Evolutionary conservation across 2,888 invertebrate genomes (phyloP).

Genomic region (Mythimna pallens): DNA sequence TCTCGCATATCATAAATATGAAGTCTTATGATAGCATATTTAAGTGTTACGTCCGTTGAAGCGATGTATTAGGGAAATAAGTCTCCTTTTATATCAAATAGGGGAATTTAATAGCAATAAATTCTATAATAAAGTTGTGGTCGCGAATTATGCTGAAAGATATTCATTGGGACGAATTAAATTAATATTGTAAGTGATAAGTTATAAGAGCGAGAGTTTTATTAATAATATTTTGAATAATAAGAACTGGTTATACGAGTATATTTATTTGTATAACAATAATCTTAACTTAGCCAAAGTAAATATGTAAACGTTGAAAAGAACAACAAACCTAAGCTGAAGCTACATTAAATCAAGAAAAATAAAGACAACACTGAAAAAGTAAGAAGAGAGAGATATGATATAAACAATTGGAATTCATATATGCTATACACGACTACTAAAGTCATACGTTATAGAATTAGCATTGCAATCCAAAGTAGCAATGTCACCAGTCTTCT

Average conservation of each 20-base stretch:
- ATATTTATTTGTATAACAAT: background rate
- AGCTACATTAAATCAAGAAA: background rate
- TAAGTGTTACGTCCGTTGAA: conserved; percentile 69
- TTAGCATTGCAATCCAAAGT: no score
- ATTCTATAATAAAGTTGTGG: conserved; percentile 65
- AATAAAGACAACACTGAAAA: background rate
- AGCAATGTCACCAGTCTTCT: no score
- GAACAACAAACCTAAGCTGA: background rate
- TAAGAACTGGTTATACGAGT: background rate
- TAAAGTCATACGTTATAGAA: no score
- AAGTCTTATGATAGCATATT: conserved; percentile 73
- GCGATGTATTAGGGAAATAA: conserved; percentile 83
- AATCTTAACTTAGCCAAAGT: background rate
- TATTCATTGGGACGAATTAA: conserved; percentile 65
- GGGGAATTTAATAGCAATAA: conserved; percentile 79
- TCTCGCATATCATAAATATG: conserved; percentile 79
- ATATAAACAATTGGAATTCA: no score
- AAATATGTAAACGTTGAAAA: background rate
- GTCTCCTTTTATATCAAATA: conserved; percentile 78
- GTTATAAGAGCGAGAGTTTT: conserved; percentile 9
- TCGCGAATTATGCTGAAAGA: conserved; percentile 61
- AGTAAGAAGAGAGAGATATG: background rate
- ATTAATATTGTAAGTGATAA: conserved; percentile 49
- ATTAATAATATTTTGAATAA: background rate
- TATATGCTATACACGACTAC: no score